Evolutionary conservation across 2,888 invertebrate species (phyloP).

Genomic region (Plagiodera versicolora): DNA sequence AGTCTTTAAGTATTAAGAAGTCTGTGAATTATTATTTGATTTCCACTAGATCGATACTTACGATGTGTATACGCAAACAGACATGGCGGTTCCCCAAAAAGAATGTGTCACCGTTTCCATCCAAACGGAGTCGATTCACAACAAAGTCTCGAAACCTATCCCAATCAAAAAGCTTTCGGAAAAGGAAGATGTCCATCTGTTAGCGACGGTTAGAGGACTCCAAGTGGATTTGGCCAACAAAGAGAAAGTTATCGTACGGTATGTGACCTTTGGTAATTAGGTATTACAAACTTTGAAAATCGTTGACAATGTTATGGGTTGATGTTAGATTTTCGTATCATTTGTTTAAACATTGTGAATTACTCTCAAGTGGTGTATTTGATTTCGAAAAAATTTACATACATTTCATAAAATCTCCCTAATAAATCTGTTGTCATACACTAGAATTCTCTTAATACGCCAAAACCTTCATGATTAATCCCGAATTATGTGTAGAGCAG

Average conservation of each 20-base stretch:
- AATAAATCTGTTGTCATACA: no score
- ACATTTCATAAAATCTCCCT: no score
- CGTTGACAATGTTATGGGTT: no score
- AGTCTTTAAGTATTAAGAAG: no score
- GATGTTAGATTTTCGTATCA: no score
- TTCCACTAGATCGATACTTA: slow-evolving; percentile 49
- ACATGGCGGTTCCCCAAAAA: slow-evolving; percentile 46
- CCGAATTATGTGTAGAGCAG: no score
- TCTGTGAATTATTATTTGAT: neutral
- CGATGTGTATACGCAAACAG: slow-evolving; percentile 53
- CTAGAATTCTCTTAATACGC: no score
- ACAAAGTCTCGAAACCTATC: slow-evolving; percentile 23
- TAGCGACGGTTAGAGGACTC: slow-evolving; percentile 78
- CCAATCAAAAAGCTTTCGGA: slow-evolving; percentile 38
- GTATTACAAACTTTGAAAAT: no score
- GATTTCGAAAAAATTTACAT: no score
- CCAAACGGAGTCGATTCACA: slow-evolving; percentile 42
- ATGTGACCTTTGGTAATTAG: neutral
- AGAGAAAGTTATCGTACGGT: slow-evolving; percentile 60
- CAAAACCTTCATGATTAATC: no score
- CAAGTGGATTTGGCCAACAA: slow-evolving; percentile 74
- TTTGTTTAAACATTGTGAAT: no score
- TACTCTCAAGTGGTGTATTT: no score
- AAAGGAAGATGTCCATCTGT: slow-evolving; percentile 75
- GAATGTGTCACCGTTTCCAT: slow-evolving; percentile 43